A percentile compares a stretch with the other conserved stretches of the same genome.
These are phyloP conservation scores for Progne subis DNA, from an alignment of 2,113 vertebrate genomes.

Conservation along the genomic window DNA sequence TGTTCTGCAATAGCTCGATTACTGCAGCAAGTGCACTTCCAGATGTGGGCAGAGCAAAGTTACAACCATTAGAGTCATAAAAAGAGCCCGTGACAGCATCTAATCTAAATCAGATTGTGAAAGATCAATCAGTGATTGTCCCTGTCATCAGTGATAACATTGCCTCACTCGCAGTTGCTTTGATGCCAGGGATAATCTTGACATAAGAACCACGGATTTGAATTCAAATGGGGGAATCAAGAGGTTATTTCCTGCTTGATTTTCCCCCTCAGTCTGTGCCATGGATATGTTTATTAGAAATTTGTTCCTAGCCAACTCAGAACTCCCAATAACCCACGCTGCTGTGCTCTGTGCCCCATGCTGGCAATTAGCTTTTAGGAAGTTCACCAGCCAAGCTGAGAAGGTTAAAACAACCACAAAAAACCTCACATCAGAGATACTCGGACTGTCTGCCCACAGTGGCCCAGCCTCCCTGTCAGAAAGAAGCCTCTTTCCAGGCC, in stretches of 20 bases:
- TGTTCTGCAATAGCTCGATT: background rate
- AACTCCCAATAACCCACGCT: background rate
- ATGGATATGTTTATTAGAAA: background rate
- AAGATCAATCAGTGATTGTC: conserved; percentile 37
- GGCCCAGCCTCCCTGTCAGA: background rate
- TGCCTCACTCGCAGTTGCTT: background rate
- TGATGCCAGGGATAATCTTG: background rate
- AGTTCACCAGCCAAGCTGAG: background rate
- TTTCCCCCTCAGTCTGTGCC: background rate
- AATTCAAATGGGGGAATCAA: conserved; percentile 3
- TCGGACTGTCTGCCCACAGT: background rate
- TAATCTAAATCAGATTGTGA: conserved; percentile 30
- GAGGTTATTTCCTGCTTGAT: background rate
- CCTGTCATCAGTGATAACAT: background rate
- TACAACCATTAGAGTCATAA: background rate
- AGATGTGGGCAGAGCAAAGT: background rate
- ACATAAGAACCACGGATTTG: background rate
- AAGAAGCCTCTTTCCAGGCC: background rate
- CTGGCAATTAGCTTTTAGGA: background rate
- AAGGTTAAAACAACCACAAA: background rate
- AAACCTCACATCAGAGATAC: background rate
- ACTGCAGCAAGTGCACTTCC: background rate
- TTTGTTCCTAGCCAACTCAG: background rate
- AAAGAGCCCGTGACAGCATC: background rate
- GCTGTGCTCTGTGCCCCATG: background rate